These are phyloP conservation scores for Scophthalmus maximus DNA, from an alignment of 2,113 vertebrate genomes.

Conservation along the genomic window DNA sequence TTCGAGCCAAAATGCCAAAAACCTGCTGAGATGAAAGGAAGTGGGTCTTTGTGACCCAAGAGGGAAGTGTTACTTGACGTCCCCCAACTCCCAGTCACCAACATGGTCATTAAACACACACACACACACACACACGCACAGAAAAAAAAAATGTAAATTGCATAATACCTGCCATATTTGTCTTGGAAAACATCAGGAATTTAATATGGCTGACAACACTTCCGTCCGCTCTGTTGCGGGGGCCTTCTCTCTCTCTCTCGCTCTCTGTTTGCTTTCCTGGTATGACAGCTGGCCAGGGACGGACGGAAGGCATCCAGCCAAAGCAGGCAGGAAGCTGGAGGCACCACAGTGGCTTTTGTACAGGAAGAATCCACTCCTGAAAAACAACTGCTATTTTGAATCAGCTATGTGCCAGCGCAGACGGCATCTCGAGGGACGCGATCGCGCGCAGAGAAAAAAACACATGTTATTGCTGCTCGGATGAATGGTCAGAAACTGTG, in stretches of 20 bases:
- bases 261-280: constrained; percentile 27
- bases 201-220: neutral
- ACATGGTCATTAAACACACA: too few species aligned
- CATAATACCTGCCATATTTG: neutral
- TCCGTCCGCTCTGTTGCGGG: neutral
- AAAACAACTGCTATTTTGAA: constrained; percentile 67
- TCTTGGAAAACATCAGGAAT: constrained; percentile 2
- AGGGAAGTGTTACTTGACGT: too few species aligned
- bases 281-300: constrained; percentile 20
- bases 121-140: too few species aligned
- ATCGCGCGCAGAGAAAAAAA: constrained; percentile 16
- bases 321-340: constrained; percentile 64
- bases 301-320: neutral
- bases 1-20: too few species aligned
- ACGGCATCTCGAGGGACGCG: constrained; percentile 5
- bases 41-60: too few species aligned
- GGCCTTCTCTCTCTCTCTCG: too few species aligned
- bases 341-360: constrained; percentile 29
- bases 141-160: neutral
- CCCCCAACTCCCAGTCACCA: too few species aligned
- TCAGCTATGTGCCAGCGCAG: constrained; percentile 43
- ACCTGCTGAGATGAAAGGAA: too few species aligned
- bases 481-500: constrained; percentile 1
- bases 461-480: constrained; percentile 36
- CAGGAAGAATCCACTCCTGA: constrained; percentile 74